Base-by-base conservation (phyloP, 2,797 vertebrate genomes). In the Yasuhikotakia modesta region DNA sequence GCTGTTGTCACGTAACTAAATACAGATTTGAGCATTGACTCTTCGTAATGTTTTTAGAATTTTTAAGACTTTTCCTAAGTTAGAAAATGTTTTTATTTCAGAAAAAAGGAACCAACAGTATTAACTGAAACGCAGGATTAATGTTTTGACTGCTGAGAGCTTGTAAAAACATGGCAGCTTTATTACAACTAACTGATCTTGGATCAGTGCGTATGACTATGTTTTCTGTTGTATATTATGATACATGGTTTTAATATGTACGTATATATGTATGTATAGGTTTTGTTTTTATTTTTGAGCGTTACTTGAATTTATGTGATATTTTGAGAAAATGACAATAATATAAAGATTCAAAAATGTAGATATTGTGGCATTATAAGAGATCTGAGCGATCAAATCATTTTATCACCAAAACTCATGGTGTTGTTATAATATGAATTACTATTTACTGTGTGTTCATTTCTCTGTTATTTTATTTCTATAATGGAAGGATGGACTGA, bases 401-500 rank as follows among this genome's bases (percentile, higher is more conserved):
- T 58, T 60, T 30, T 2, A 13, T 21, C 22, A 58, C 22, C 21
- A 58, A 4, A 58, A 17, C 24, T n/a, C 43, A 53, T 55, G 30
- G 45, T 63, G 21, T 55, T 32, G 53, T 55, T 39, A 43, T 53
- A 21, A 7, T 53, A 24, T 65, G 19, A 64, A 53, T 24, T 55
- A 17, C 16, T 53, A 74, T 61, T 73, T 53, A 53, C 73, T 66
- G 63, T 46, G 30, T 76, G 50, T 67, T 0, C 32, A 35, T 35
- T 5, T 35, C 4, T 35, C 32, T 7, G 27, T 74, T 12, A 19
- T 5, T 74, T 58, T 16, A 60, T 27, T 79, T 70, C 71, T 84
- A 30, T 70, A 53, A 17, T 1, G 2, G 70, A 61, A 45, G 76
- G 61, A 14, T 57, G 69, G 69, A 73, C 58, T 80, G 63, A 76